phyloP scores from a whole-genome alignment of 2,888 invertebrate species.

The Metacarcinus magister region DNA sequence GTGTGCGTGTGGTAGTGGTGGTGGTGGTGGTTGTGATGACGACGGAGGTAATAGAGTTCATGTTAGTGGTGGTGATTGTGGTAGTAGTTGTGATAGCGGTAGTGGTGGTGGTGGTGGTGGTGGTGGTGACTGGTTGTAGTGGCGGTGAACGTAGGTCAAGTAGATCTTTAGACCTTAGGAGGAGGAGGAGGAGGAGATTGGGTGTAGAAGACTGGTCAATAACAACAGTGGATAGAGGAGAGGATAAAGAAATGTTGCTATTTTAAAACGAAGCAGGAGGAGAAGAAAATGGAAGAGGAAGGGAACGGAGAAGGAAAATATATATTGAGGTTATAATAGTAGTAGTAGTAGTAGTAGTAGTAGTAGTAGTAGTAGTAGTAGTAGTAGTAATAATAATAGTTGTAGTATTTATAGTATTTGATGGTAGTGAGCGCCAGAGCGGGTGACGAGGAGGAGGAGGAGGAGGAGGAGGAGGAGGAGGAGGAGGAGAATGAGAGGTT shows the following conservation, averaged over 20 bases:
- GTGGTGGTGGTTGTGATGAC: not conserved
- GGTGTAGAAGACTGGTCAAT: not conserved
- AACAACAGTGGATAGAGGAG: not conserved
- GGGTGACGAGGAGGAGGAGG: not conserved
- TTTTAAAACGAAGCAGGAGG: not conserved
- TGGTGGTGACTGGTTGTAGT: not conserved
- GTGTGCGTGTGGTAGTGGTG: not conserved
- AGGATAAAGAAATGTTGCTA: not conserved
- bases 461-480: not conserved
- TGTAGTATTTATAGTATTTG: not conserved
- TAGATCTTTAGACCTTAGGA: not conserved
- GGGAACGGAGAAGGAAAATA: not conserved
- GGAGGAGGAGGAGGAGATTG: not conserved
- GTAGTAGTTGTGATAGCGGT: not conserved
- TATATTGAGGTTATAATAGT: not conserved
- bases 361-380: slow-evolving; percentile 21
- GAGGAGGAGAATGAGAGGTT: not conserved
- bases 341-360: slow-evolving; percentile 4
- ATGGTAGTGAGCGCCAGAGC: not conserved
- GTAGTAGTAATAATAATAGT: not conserved
- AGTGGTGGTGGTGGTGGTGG: slow-evolving; percentile 32
- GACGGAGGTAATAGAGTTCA: not conserved
- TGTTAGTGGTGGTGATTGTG: not conserved
- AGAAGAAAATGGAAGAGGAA: not conserved
- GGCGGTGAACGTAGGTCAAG: slow-evolving; percentile 30